Evolutionary conservation across 92 coral and sea anemone species (phyloP), one percentile per base, ranked within the genome.

Genomic region (Actinostola sp.): DNA sequence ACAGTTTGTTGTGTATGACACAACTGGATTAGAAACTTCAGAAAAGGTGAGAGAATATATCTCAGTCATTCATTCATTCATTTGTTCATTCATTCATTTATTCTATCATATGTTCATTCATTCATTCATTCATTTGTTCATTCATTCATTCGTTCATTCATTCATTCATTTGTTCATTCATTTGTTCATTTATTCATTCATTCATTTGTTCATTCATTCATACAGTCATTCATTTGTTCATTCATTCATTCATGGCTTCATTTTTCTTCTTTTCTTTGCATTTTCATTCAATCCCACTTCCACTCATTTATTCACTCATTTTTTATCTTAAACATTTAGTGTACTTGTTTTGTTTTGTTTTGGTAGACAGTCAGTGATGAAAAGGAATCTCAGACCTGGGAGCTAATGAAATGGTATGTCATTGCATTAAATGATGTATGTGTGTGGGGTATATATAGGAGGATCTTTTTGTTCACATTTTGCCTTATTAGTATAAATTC

Each of bases 401-500:
- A 55, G 30, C 55, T 71, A 25, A 17, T 38, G 19, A 56, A 71
- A 54, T 71, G 77, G 77, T 71, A 71, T 10, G 5, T 36, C 19
- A 0, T 27, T 1, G 13, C 1, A 39, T 7, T 7, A 39, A 39
- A 39, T 39, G 45, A 7, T 39, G 14, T 14, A 39, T 39, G n/a
- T n/a, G n/a, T n/a, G n/a, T n/a, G n/a, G n/a, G n/a, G n/a, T n/a
- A n/a, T n/a, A n/a, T n/a, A n/a, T n/a, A n/a, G n/a, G n/a, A n/a
- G n/a, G n/a, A n/a, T n/a, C n/a, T n/a, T n/a, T n/a, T n/a, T n/a
- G n/a, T n/a, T n/a, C n/a, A n/a, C n/a, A n/a, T n/a, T n/a, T n/a
- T n/a, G n/a, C n/a, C n/a, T n/a, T n/a, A n/a, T n/a, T n/a, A n/a
- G n/a, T n/a, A n/a, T n/a, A n/a, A n/a, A n/a, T n/a, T n/a, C n/a